A percentile compares a stretch with the other conserved stretches of the same genome.
phyloP scores from a whole-genome alignment of 2,797 vertebrate genomes.

The Tinamus major region DNA sequence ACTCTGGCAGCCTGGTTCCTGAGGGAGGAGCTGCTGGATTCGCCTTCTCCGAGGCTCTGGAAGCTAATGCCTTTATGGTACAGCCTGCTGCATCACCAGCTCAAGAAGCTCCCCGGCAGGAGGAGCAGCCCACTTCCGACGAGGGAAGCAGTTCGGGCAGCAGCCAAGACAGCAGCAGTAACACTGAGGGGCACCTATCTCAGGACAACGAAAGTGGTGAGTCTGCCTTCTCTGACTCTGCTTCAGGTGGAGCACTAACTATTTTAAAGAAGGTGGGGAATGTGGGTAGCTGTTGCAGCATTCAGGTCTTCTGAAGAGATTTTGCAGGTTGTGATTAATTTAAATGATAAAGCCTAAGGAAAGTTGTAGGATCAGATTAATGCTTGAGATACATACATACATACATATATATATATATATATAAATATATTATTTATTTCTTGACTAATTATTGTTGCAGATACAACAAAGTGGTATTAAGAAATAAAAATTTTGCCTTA shows the following conservation, averaged over 20 bases:
- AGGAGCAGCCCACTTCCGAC: constrained; percentile 71
- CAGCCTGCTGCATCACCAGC: constrained; percentile 68
- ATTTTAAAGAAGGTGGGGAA: background rate
- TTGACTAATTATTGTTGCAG: background rate
- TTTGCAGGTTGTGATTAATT: background rate
- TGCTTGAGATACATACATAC: background rate
- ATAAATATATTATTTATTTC: background rate
- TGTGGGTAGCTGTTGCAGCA: background rate
- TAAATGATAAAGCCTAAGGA: background rate
- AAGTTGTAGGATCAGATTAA: background rate
- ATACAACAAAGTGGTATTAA: background rate
- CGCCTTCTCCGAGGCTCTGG: constrained; percentile 74
- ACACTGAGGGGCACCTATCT: constrained; percentile 74
- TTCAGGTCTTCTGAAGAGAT: background rate
- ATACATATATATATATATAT: too few species aligned
- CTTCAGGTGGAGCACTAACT: background rate
- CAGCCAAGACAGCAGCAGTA: constrained; percentile 76
- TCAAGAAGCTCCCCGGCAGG: constrained; percentile 61
- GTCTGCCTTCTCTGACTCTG: constrained; percentile 64
- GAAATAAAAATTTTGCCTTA: background rate
- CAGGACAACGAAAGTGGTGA: constrained; percentile 86
- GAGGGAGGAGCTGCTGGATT: constrained; percentile 77
- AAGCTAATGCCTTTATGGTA: constrained; percentile 75
- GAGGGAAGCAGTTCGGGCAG: constrained; percentile 73
- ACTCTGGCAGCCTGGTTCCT: constrained; percentile 72